phyloP scores from a whole-genome alignment of 2,888 invertebrate genomes.

The Octodonta nipae region DNA sequence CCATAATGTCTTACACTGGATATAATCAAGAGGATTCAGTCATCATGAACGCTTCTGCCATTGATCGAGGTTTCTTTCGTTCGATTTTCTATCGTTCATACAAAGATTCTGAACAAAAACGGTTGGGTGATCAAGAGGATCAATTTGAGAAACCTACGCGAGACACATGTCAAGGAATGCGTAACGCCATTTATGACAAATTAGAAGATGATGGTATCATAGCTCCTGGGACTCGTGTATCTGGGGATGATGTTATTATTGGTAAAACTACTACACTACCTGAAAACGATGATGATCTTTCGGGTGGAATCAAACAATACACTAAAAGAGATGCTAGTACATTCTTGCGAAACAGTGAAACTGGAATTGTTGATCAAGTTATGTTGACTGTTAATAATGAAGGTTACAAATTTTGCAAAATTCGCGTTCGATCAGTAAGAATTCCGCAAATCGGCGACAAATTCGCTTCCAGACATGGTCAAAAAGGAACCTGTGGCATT shows the following conservation, averaged over 20 bases:
- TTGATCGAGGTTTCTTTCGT: conserved; percentile 93
- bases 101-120: conserved; percentile 87
- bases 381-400: conserved; percentile 97
- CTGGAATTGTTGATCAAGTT: conserved; percentile 98
- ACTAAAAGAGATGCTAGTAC: conserved; percentile 94
- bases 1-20: conserved; percentile 97
- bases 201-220: conserved; percentile 98
- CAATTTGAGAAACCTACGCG: conserved; percentile 95
- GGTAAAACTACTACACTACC: conserved; percentile 95
- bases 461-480: conserved; percentile 97
- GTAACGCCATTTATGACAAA: conserved; percentile 97
- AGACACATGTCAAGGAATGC: conserved; percentile 90
- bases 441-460: conserved; percentile 99
- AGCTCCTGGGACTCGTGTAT: conserved; percentile 95
- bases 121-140: conserved; percentile 86
- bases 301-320: conserved; percentile 78
- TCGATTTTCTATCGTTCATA: conserved; percentile 94
- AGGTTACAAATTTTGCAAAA: conserved; percentile 98
- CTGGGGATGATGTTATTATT: conserved; percentile 98
- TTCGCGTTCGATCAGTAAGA: conserved; percentile 91
- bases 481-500: conserved; percentile 99
- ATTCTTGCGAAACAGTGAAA: conserved; percentile 96
- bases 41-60: conserved; percentile 94
- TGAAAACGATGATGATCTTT: conserved; percentile 94
- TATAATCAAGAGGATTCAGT: conserved; percentile 99